These are phyloP conservation scores for Hylaea fasciaria DNA, from an alignment of 2,888 invertebrate species.

Conservation along the genomic window DNA sequence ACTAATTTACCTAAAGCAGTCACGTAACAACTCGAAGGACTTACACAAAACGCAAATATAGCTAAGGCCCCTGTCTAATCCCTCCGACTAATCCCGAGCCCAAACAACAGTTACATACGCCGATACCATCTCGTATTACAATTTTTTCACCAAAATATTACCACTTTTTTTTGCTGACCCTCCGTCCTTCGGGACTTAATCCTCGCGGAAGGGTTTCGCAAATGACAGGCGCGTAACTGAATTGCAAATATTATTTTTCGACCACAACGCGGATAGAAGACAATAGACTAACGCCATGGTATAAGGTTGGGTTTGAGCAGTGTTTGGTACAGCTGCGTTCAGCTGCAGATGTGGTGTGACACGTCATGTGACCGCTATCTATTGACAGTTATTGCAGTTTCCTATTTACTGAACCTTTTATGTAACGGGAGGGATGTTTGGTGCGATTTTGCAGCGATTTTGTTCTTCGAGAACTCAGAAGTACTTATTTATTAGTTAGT, in stretches of 20 bases:
- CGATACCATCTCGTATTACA: slow-evolving; percentile 43
- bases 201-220: slow-evolving; percentile 75
- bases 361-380: slow-evolving; percentile 39
- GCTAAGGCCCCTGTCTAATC: slow-evolving; percentile 3
- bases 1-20: too few relatives aligned
- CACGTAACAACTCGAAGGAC: too few relatives aligned
- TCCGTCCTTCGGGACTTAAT: slow-evolving; percentile 59
- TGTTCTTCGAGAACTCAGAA: not conserved
- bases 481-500: too few relatives aligned
- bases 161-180: slow-evolving; percentile 52
- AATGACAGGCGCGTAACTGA: slow-evolving; percentile 70
- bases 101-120: slow-evolving; percentile 48
- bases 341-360: slow-evolving; percentile 49
- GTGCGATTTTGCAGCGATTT: not conserved
- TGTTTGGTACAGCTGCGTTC: slow-evolving; percentile 44
- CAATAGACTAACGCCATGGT: slow-evolving; percentile 2
- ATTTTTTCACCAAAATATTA: slow-evolving; percentile 33
- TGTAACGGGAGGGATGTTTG: slow-evolving; percentile 29
- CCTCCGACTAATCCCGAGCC: slow-evolving; percentile 17
- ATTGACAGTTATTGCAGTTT: slow-evolving; percentile 54
- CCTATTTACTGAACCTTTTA: slow-evolving; percentile 54
- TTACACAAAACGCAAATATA: slow-evolving; percentile 28
- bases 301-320: slow-evolving; percentile 12
- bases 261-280: slow-evolving; percentile 25
- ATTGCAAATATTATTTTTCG: slow-evolving; percentile 53